Base-by-base conservation (phyloP, 2,888 invertebrate species). In the Lithophane socia region DNA sequence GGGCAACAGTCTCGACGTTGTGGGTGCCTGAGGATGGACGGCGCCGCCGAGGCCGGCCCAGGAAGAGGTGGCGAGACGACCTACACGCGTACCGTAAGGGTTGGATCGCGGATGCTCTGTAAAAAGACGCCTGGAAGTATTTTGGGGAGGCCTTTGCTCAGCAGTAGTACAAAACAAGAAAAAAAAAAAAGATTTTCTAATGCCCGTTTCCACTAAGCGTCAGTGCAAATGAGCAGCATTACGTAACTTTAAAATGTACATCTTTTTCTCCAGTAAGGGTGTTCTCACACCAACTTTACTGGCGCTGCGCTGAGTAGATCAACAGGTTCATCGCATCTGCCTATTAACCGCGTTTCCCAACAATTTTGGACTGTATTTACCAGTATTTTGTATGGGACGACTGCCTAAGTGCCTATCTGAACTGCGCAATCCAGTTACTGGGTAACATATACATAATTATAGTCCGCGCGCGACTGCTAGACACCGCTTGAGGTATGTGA, bases 21-120 rank as follows among this genome's bases (percentile, higher is more conserved):
- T 29, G 49, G 21, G 13, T 13, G 67, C 7, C 21, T 67, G 49
- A 29, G 67, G 49, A 49, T 29, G 21, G 29, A 13, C 13, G 44
- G 44, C 9, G 8, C 21, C 37, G 7, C 67, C n/a, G 54, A 16
- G 16, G 67, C 21, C 5, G 16, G 67, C n/a, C 16, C 21, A 52
- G 52, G 49, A 52, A 37, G 67, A 9, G 29, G 29, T 67, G 29
- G 54, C 1, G n/a, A n/a, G 29, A 16, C n/a, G 18, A 68, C n/a
- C 67, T 68, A 68, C 5, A 56, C 67, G 67, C 16, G 37, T 54
- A 68, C 54, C 16, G 67, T 68, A 68, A 54, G 21, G 21, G 67
- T 68, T 54, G 54, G 54, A 68, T 68, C 67, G 67, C n/a, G 67
- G n/a, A 0, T 9, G 10, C 67, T 56, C 54, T 68, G 54, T 37